These are phyloP conservation scores for Ctenoplectra terminalis DNA, from an alignment of 1,140 invertebrate genomes.

Conservation along the genomic window DNA sequence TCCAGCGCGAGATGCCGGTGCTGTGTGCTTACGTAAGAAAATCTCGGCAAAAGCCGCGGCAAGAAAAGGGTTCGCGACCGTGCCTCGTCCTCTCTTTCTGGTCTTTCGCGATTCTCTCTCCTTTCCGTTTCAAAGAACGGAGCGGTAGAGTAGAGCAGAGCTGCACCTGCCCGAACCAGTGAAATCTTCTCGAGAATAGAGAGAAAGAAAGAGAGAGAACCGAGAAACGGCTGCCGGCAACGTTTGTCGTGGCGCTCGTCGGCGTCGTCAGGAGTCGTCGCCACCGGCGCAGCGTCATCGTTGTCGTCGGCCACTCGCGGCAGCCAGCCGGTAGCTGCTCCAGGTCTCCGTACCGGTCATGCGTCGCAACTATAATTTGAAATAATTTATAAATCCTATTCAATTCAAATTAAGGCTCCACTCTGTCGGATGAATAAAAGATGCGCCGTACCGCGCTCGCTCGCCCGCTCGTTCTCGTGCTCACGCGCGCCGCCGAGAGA, in stretches of 20 bases:
- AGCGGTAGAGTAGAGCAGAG: neutral
- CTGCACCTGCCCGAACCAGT: slow-evolving; percentile 60
- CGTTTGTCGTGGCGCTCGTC: slow-evolving; percentile 38
- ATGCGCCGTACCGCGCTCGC: slow-evolving; percentile 68
- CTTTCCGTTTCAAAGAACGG: neutral
- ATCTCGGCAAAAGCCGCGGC: slow-evolving; percentile 55
- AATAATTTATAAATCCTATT: slow-evolving; percentile 83
- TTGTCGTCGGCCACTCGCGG: slow-evolving; percentile 40
- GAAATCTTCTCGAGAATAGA: slow-evolving; percentile 18
- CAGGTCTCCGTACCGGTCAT: slow-evolving; percentile 71
- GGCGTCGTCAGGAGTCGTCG: slow-evolving; percentile 51
- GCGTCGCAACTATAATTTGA: slow-evolving; percentile 82
- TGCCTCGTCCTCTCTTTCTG: neutral
- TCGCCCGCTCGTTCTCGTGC: slow-evolving; percentile 28
- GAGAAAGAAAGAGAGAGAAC: neutral
- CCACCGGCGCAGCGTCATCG: slow-evolving; percentile 59
- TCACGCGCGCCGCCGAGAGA: slow-evolving; percentile 36
- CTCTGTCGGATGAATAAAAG: slow-evolving; percentile 83
- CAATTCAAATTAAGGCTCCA: slow-evolving; percentile 83
- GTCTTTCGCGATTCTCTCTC: neutral
- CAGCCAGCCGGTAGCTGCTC: slow-evolving; percentile 38
- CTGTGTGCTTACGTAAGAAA: slow-evolving; percentile 68
- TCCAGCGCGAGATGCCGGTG: slow-evolving; percentile 59
- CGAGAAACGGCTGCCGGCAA: slow-evolving; percentile 17
- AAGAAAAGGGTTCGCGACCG: slow-evolving; percentile 63